Conservation (phyloP, 2,888 invertebrate species). For the Eurytoma adleriae region DNA sequence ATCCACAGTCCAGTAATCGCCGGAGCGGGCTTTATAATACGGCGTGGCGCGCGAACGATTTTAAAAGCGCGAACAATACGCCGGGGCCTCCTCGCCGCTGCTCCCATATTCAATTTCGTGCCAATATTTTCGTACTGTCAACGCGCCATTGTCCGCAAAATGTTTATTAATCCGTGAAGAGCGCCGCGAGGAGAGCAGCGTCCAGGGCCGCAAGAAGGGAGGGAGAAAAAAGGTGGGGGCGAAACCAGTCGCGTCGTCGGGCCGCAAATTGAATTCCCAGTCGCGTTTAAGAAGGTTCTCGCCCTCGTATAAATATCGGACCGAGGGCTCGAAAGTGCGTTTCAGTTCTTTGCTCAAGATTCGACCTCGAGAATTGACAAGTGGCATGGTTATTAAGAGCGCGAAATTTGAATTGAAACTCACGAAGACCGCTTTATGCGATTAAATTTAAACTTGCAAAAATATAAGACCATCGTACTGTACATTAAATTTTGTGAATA, state of each 20-base stretch:
- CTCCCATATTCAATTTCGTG: slow-evolving; percentile 43
- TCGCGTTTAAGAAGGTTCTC: slow-evolving; percentile 37
- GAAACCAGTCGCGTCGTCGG: slow-evolving; percentile 33
- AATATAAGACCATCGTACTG: no score
- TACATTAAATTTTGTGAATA: no score
- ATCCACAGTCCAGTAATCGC: no score
- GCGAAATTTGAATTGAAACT: no score
- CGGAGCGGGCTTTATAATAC: background rate
- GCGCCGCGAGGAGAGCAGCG: slow-evolving; percentile 11
- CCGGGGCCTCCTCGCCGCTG: background rate
- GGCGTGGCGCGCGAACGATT: background rate
- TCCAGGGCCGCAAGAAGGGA: background rate
- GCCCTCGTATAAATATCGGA: slow-evolving; percentile 36
- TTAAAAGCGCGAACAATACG: slow-evolving; percentile 31
- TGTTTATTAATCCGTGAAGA: slow-evolving; percentile 49
- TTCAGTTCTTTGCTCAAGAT: background rate
- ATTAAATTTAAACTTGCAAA: no score
- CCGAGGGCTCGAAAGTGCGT: background rate
- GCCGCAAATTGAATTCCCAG: slow-evolving; percentile 45
- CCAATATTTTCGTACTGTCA: slow-evolving; percentile 46
- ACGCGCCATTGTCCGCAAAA: slow-evolving; percentile 50
- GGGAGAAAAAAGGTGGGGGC: background rate
- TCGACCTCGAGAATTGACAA: no score
- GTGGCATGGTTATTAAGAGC: no score
- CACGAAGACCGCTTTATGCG: no score